Evolutionary conservation across 2,888 invertebrate species (phyloP).

Genomic region (Oxyteleia sp.): DNA sequence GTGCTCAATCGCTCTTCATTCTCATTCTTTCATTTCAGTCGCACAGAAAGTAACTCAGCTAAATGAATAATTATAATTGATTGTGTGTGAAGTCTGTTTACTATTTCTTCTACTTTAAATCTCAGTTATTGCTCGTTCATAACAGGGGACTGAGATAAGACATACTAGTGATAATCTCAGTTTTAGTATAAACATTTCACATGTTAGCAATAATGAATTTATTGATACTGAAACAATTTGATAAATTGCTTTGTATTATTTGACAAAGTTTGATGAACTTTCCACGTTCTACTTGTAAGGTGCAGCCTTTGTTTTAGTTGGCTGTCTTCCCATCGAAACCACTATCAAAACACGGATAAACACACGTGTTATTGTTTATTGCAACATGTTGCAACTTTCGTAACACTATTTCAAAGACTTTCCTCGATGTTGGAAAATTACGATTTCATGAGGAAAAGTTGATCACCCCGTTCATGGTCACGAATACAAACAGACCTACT

Average conservation of each 20-base stretch:
- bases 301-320: no score
- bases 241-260: neutral
- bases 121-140: constrained; percentile 31
- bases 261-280: constrained; percentile 24
- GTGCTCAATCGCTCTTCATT: neutral
- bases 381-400: no score
- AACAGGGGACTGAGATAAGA: constrained; percentile 27
- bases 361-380: no score
- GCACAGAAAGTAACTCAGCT: constrained; percentile 14
- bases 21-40: constrained; percentile 1
- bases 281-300: no score
- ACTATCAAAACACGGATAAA: no score
- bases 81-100: constrained; percentile 13
- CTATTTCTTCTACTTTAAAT: constrained; percentile 30
- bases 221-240: constrained; percentile 5
- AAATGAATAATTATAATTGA: constrained; percentile 27
- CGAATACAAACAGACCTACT: no score
- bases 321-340: no score
- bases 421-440: no score
- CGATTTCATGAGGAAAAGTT: no score
- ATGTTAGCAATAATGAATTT: neutral
- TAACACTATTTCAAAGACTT: no score
- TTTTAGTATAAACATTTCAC: constrained; percentile 17
- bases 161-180: constrained; percentile 9
- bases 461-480: no score